Conservation (phyloP, 2,888 invertebrate species). For the Asteroscopus sphinx region DNA sequence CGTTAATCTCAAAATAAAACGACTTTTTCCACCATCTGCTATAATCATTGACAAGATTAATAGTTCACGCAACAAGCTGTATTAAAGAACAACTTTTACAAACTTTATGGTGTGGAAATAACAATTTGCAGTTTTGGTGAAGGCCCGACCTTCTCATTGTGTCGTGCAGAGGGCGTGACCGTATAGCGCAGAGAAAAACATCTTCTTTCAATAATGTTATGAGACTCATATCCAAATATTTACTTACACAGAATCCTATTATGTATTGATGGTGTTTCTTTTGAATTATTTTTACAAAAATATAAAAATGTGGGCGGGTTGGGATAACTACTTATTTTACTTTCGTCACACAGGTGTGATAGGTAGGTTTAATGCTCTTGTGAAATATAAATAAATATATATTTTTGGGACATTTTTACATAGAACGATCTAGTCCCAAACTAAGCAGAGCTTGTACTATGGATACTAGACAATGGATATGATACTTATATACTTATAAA, state of each 20-base stretch:
- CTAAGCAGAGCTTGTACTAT: too few species aligned
- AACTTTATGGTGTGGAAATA: constrained; percentile 87
- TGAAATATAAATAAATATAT: neutral
- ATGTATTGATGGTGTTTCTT: constrained; percentile 55
- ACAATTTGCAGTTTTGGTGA: constrained; percentile 86
- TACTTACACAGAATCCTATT: constrained; percentile 79
- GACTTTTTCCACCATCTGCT: constrained; percentile 70
- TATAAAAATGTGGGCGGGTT: constrained; percentile 46
- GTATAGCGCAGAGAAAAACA: constrained; percentile 64
- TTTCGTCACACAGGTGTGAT: constrained; percentile 38
- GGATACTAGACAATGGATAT: too few species aligned
- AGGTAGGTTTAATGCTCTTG: neutral
- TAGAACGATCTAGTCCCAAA: too few species aligned
- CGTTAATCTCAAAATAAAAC: constrained; percentile 60
- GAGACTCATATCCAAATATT: constrained; percentile 86
- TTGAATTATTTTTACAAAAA: constrained; percentile 35
- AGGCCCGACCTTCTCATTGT: constrained; percentile 72
- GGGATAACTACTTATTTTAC: constrained; percentile 25
- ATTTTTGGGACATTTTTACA: too few species aligned
- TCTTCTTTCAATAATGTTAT: constrained; percentile 77
- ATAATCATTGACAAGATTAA: constrained; percentile 82
- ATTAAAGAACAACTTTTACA: constrained; percentile 73
- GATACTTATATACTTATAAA: too few species aligned
- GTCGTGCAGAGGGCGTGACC: constrained; percentile 83
- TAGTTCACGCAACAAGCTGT: constrained; percentile 69